Base-by-base conservation (phyloP, 2,888 invertebrate genomes). In the Dasysyrphus albostriatus region DNA sequence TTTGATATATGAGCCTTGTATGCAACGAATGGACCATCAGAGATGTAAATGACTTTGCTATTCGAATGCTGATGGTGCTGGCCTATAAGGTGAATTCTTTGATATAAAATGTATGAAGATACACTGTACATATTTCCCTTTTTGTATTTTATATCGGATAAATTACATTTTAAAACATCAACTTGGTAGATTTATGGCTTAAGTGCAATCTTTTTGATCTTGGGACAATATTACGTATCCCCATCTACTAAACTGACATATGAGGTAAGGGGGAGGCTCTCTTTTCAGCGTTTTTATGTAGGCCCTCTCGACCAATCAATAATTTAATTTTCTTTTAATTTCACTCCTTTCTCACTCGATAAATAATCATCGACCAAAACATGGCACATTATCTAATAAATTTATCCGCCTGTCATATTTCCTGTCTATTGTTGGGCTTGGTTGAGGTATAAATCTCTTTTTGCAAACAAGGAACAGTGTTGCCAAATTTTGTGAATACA, bases 111-210 rank as follows among this genome's bases (percentile, higher is more conserved):
- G 10, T 39, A 24, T 49, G 49, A 7, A 54, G 51, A 39, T 63
- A 3, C 67, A 72, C 58, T 59, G n/a, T n/a, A n/a, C n/a, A 47
- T 44, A 24, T 24, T 24, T 24, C 24, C 16, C 47, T 14, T 65
- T 65, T 49, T 19, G 78, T 75, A 78, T 82, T 24, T 74, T 78
- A 78, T 87, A 82, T 87, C 59, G 78, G 74, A 87, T 87, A 87
- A 87, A 87, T 87, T 87, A 87, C 82, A 82, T 79, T 87, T 87
- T 87, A 87, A 87, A 87, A 87, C 82, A 82, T 87, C 87, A 87
- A 75, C 42, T 82, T 72, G 58, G 74, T 72, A 87, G 78, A 87
- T 87, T 87, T 87, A 87, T 87, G 73, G 77, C 49, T 81, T 73
- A 34, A 54, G 59, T 82, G 87, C 85, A 77, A 85, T 82, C 74